Conservation (phyloP, 1,140 invertebrate genomes). For the Neuroterus valhalla region DNA sequence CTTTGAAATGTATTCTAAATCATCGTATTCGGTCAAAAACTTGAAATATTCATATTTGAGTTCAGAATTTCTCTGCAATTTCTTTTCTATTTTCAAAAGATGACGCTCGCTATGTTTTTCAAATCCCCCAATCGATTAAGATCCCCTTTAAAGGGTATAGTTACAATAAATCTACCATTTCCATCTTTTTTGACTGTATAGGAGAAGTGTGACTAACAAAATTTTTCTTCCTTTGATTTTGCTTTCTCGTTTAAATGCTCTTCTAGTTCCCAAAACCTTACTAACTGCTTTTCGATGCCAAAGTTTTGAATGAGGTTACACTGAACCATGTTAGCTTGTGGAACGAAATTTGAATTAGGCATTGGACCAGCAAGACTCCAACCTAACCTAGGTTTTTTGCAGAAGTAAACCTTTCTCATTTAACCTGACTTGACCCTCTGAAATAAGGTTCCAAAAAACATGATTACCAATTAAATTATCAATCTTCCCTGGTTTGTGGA, state of each 20-base stretch:
- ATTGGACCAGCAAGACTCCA: too few relatives aligned
- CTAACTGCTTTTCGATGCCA: too few relatives aligned
- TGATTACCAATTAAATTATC: background rate
- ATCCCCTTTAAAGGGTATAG: constrained; percentile 13
- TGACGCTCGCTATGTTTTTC: constrained; percentile 18
- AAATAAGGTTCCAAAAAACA: constrained; percentile 3
- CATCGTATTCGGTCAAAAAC: constrained; percentile 33
- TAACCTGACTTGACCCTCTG: too few relatives aligned
- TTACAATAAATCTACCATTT: constrained; percentile 29
- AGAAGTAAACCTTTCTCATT: too few relatives aligned
- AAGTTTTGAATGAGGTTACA: too few relatives aligned
- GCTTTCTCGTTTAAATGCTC: constrained; percentile 1
- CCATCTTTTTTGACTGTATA: background rate
- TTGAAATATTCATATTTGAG: constrained; percentile 13
- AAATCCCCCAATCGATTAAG: background rate
- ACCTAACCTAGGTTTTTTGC: too few relatives aligned
- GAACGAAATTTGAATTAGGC: too few relatives aligned
- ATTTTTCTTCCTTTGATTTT: too few relatives aligned
- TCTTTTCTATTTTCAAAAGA: background rate
- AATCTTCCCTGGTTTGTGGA: background rate
- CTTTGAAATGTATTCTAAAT: constrained; percentile 33
- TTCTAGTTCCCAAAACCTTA: too few relatives aligned
- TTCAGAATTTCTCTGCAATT: background rate
- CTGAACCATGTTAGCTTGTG: too few relatives aligned
- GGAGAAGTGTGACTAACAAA: constrained; percentile 23